Conservation (phyloP, 2,888 invertebrate genomes). For the Brenthis daphne region DNA sequence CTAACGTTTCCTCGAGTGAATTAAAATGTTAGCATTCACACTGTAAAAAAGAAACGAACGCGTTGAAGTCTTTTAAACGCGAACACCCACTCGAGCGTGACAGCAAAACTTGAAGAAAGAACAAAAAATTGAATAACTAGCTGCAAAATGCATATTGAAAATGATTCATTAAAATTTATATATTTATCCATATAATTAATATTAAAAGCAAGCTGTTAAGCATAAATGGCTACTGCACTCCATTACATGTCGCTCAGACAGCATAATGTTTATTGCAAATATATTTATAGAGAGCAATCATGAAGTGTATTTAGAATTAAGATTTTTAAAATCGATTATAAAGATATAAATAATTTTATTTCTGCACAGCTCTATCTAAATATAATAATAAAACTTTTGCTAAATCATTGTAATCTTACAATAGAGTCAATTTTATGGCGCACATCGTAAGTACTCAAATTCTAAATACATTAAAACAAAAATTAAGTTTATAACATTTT, state of each 20-base stretch:
- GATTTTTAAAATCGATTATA: too few species aligned
- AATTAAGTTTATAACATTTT: not conserved
- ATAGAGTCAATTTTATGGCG: too few species aligned
- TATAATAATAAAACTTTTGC: too few species aligned
- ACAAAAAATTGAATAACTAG: conserved; percentile 15
- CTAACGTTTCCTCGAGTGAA: conserved; percentile 6
- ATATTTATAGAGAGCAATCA: too few species aligned
- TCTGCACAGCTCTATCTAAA: too few species aligned
- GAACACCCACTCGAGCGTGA: conserved; percentile 26
- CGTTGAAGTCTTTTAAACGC: conserved; percentile 56
- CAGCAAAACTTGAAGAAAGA: conserved; percentile 4
- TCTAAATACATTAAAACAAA: too few species aligned
- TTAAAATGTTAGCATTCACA: not conserved
- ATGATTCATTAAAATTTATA: conserved; percentile 8
- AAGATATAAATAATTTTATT: too few species aligned
- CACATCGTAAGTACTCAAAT: too few species aligned
- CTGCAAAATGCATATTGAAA: conserved; percentile 8
- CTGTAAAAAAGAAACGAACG: conserved; percentile 29
- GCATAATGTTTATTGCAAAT: too few species aligned
- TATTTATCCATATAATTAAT: conserved; percentile 3
- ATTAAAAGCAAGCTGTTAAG: too few species aligned
- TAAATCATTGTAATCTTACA: too few species aligned
- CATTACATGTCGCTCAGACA: not conserved
- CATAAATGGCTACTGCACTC: not conserved
- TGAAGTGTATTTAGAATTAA: too few species aligned